A percentile compares a stretch with the other conserved stretches of the same genome.
phyloP scores from a whole-genome alignment of 2,113 vertebrate species.

The Salminus brasiliensis region DNA sequence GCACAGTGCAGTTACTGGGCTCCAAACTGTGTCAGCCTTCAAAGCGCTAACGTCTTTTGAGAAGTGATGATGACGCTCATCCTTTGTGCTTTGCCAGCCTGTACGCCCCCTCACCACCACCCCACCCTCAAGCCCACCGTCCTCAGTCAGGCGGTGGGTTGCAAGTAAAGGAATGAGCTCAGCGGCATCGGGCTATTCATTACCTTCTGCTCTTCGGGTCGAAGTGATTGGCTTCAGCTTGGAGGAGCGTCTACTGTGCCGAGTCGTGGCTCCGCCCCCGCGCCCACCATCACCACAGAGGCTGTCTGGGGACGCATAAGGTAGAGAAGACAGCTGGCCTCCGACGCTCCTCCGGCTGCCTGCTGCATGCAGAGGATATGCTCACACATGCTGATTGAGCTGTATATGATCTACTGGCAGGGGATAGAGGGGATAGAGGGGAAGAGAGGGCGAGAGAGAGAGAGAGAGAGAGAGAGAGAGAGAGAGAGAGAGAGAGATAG shows the following conservation, averaged over 20 bases:
- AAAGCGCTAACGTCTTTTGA: slow-evolving; percentile 53
- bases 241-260: slow-evolving; percentile 29
- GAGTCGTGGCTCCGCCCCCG: not conserved
- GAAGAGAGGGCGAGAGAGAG: not conserved
- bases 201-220: slow-evolving; percentile 66
- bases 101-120: not conserved
- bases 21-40: slow-evolving; percentile 30
- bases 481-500: not conserved
- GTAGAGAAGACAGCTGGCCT: slow-evolving; percentile 67
- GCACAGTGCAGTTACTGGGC: not conserved
- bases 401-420: slow-evolving; percentile 50
- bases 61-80: slow-evolving; percentile 51
- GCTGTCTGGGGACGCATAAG: slow-evolving; percentile 65
- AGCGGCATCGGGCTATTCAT: slow-evolving; percentile 62
- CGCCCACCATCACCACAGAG: slow-evolving; percentile 35
- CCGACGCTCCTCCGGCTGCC: slow-evolving; percentile 25
- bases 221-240: slow-evolving; percentile 59
- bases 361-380: slow-evolving; percentile 42
- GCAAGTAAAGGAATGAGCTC: slow-evolving; percentile 23
- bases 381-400: slow-evolving; percentile 63
- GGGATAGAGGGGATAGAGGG: slow-evolving; percentile 5
- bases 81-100: slow-evolving; percentile 8
- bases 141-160: slow-evolving; percentile 9
- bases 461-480: not conserved
- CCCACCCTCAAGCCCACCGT: not conserved